Percentiles rank a stretch among this genome's conserved stretches.
These are phyloP conservation scores for Nymphalis io DNA, from an alignment of 1,140 invertebrate genomes.

Conservation along the genomic window DNA sequence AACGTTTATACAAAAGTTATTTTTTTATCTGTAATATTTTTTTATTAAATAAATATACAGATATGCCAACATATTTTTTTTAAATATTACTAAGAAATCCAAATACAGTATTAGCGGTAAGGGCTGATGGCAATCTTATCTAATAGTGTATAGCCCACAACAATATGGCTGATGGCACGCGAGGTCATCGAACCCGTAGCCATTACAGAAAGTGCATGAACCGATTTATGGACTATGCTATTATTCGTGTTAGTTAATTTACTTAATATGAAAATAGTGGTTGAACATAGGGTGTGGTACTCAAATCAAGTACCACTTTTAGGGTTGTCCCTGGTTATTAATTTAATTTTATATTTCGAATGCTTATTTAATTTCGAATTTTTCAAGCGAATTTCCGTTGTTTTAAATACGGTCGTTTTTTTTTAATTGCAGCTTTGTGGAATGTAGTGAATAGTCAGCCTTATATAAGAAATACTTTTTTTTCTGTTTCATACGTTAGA, in stretches of 20 bases:
- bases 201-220: conserved; percentile 18
- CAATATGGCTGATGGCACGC: conserved; percentile 12
- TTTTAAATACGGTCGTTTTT: too few relatives aligned
- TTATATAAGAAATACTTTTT: too few relatives aligned
- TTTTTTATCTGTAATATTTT: too few relatives aligned
- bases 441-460: too few relatives aligned
- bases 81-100: neutral
- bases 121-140: neutral
- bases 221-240: conserved; percentile 15
- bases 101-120: neutral
- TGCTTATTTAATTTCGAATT: too few relatives aligned
- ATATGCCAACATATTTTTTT: too few relatives aligned
- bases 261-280: neutral
- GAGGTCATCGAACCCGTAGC: conserved; percentile 2
- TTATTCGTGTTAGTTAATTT: conserved; percentile 10
- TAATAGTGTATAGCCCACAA: neutral
- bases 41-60: too few relatives aligned
- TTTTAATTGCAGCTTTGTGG: too few relatives aligned
- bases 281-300: neutral
- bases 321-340: neutral
- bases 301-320: neutral
- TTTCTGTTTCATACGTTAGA: too few relatives aligned
- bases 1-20: too few relatives aligned
- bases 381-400: too few relatives aligned
- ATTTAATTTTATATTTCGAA: neutral